Evolutionary conservation across 2,888 invertebrate species (phyloP).

Genomic region (Epistrophella euchroma): DNA sequence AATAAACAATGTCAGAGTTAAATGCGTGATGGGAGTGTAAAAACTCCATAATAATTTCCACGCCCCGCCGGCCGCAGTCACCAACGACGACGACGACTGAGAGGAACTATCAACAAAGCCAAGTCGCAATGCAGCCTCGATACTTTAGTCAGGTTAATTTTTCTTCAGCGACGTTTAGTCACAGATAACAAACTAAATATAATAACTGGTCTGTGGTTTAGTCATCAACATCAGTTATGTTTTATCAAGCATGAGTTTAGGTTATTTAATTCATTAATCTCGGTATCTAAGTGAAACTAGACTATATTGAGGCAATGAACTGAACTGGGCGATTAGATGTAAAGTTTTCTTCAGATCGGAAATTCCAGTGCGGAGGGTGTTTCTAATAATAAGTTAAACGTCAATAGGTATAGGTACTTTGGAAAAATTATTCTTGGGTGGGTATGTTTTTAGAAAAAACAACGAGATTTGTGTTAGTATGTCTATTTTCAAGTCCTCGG

Average conservation of each 20-base stretch:
- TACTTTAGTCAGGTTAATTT: slow-evolving; percentile 11
- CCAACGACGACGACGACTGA: neutral
- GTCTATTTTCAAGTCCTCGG: no score
- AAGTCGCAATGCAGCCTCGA: slow-evolving; percentile 9
- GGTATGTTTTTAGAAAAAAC: no score
- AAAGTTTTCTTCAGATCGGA: slow-evolving; percentile 49
- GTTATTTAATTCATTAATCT: neutral
- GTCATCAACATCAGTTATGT: no score
- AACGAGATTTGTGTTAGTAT: no score
- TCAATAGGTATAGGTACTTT: no score
- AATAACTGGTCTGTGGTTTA: no score
- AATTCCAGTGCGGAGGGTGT: slow-evolving; percentile 45
- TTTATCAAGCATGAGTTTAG: neutral
- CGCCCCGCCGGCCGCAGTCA: no score
- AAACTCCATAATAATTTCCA: slow-evolving; percentile 45
- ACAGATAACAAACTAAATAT: neutral
- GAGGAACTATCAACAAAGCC: neutral
- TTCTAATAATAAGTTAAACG: no score
- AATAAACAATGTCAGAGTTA: slow-evolving; percentile 50
- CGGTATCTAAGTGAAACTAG: slow-evolving; percentile 47
- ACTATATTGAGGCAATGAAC: slow-evolving; percentile 56
- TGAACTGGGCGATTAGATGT: slow-evolving; percentile 17
- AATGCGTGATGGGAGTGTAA: slow-evolving; percentile 8
- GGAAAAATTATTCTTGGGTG: no score
- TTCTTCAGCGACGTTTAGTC: slow-evolving; percentile 7